These are phyloP conservation scores for Phoenicopterus ruber DNA, from an alignment of 2,113 vertebrate genomes.

Conservation along the genomic window DNA sequence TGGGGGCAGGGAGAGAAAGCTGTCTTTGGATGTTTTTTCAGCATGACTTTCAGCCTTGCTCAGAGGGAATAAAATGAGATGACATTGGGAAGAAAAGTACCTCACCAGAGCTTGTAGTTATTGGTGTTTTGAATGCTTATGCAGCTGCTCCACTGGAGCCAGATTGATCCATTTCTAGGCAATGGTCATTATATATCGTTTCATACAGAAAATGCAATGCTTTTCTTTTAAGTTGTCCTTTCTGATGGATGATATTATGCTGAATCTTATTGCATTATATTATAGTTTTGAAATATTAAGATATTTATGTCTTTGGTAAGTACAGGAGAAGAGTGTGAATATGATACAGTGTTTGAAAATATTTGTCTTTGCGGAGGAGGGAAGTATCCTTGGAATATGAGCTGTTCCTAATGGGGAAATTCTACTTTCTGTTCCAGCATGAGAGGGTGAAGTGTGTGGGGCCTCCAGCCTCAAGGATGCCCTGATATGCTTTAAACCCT, in stretches of 20 bases:
- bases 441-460: neutral
- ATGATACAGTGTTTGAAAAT: neutral
- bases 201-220: constrained; percentile 57
- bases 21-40: constrained; percentile 21
- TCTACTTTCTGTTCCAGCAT: neutral
- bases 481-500: neutral
- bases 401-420: neutral
- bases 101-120: constrained; percentile 38
- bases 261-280: constrained; percentile 56
- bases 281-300: constrained; percentile 43
- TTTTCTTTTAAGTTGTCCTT: constrained; percentile 61
- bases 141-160: constrained; percentile 32
- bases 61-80: constrained; percentile 54
- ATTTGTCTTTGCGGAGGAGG: neutral
- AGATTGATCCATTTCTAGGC: constrained; percentile 69
- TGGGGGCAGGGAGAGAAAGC: neutral
- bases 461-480: neutral
- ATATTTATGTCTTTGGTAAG: neutral
- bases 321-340: neutral
- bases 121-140: constrained; percentile 61
- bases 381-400: neutral
- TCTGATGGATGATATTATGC: constrained; percentile 52
- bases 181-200: constrained; percentile 62
- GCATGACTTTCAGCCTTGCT: constrained; percentile 44
- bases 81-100: constrained; percentile 60